phyloP scores from a whole-genome alignment of 2,113 vertebrate genomes.

The Melanotaenia duboulayi region DNA sequence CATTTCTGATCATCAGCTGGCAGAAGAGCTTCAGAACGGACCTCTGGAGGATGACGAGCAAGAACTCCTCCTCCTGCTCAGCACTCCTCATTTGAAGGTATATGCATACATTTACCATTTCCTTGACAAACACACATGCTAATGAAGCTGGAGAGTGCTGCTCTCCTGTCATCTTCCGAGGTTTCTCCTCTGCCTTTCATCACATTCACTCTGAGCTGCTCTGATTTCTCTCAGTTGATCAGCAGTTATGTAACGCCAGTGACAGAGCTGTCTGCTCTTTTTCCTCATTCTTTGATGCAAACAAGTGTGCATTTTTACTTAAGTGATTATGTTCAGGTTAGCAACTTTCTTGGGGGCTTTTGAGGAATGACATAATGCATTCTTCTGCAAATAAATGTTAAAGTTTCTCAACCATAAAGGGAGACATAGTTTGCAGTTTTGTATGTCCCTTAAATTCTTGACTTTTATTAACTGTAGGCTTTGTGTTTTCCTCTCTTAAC shows the following conservation, averaged over 20 bases:
- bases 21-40: slow-evolving; percentile 91
- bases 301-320: slow-evolving; percentile 28
- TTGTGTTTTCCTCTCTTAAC: too few relatives aligned
- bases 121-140: background rate
- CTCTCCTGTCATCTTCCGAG: background rate
- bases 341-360: slow-evolving; percentile 18
- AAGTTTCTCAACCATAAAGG: too few relatives aligned
- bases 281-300: slow-evolving; percentile 4
- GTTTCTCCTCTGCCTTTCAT: slow-evolving; percentile 13
- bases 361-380: background rate
- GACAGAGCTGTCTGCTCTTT: slow-evolving; percentile 1
- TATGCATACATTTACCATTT: background rate
- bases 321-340: slow-evolving; percentile 36
- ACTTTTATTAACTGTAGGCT: background rate
- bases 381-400: too few relatives aligned
- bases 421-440: background rate
- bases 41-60: slow-evolving; percentile 86
- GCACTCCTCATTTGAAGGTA: slow-evolving; percentile 93
- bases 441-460: background rate
- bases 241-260: slow-evolving; percentile 30
- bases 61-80: slow-evolving; percentile 90
- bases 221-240: slow-evolving; percentile 31
- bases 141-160: background rate
- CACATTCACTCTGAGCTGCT: slow-evolving; percentile 13
- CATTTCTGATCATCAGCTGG: slow-evolving; percentile 81